Evolutionary conservation across 2,113 vertebrate genomes (phyloP).

Genomic region (Apeltes quadracus): DNA sequence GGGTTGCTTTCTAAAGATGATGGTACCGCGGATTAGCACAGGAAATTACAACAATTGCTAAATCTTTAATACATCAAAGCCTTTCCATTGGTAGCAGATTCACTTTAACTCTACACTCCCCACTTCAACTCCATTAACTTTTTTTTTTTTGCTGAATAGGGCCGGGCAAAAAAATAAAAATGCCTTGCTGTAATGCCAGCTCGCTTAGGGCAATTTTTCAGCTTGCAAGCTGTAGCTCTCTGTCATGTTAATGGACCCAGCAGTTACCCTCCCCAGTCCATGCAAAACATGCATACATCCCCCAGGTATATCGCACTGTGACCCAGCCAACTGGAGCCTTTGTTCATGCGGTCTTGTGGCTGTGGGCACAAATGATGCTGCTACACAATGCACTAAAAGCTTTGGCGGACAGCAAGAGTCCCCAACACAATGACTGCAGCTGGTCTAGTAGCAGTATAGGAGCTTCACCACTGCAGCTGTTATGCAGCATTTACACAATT

Average conservation of each 20-base stretch:
- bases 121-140: slow-evolving; percentile 76
- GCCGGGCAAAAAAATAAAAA: slow-evolving; percentile 45
- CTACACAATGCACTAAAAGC: slow-evolving; percentile 73
- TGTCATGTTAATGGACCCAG: slow-evolving; percentile 73
- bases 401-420: slow-evolving; percentile 46
- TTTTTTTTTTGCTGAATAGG: slow-evolving; percentile 58
- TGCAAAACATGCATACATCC: slow-evolving; percentile 66
- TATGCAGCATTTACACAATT: slow-evolving; percentile 32
- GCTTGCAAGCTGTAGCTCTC: slow-evolving; percentile 56
- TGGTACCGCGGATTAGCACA: slow-evolving; percentile 30
- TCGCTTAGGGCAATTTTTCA: slow-evolving; percentile 62
- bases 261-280: slow-evolving; percentile 59
- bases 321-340: slow-evolving; percentile 68
- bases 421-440: slow-evolving; percentile 58
- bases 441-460: slow-evolving; percentile 49
- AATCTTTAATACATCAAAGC: slow-evolving; percentile 68
- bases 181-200: slow-evolving; percentile 59
- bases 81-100: slow-evolving; percentile 58
- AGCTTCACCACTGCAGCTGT: slow-evolving; percentile 42
- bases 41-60: slow-evolving; percentile 57
- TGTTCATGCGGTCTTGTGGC: slow-evolving; percentile 60
- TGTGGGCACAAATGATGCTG: slow-evolving; percentile 61
- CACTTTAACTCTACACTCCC: slow-evolving; percentile 66
- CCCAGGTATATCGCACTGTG: slow-evolving; percentile 62
- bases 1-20: slow-evolving; percentile 20